These are phyloP conservation scores for Istiophorus platypterus DNA, from an alignment of 2,113 vertebrate genomes.

Conservation along the genomic window DNA sequence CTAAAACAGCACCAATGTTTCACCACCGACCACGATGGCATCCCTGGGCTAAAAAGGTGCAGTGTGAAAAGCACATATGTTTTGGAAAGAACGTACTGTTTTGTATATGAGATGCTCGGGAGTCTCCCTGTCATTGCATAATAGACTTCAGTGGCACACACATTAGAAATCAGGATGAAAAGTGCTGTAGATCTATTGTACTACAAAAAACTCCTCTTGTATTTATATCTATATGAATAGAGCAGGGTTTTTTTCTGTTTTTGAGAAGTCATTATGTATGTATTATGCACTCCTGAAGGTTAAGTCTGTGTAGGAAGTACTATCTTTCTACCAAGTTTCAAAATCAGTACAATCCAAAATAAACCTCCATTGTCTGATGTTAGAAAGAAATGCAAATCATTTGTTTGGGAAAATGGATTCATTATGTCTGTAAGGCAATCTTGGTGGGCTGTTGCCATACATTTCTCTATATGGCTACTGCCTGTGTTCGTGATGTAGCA, in stretches of 20 bases:
- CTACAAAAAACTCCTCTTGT: too few relatives aligned
- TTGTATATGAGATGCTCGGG: conserved; percentile 2
- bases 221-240: background rate
- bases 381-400: conserved; percentile 32
- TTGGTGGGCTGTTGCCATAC: conserved; percentile 1
- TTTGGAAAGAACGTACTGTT: conserved; percentile 19
- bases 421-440: background rate
- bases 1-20: background rate
- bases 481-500: background rate
- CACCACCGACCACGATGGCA: background rate
- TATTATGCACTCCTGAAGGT: conserved; percentile 30
- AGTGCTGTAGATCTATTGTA: background rate
- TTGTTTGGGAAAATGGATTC: conserved; percentile 9
- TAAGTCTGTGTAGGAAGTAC: conserved; percentile 28
- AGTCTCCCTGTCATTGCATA: conserved; percentile 15
- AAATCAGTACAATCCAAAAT: conserved; percentile 22
- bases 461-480: conserved; percentile 8
- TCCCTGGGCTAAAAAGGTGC: conserved; percentile 37
- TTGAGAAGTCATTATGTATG: conserved; percentile 11
- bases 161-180: conserved; percentile 16
- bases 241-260: background rate
- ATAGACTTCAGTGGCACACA: conserved; percentile 10
- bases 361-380: conserved; percentile 42
- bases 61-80: conserved; percentile 44
- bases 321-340: conserved; percentile 29